Base-by-base conservation (phyloP, 2,797 vertebrate genomes). In the Rhynchotus rufescens region DNA sequence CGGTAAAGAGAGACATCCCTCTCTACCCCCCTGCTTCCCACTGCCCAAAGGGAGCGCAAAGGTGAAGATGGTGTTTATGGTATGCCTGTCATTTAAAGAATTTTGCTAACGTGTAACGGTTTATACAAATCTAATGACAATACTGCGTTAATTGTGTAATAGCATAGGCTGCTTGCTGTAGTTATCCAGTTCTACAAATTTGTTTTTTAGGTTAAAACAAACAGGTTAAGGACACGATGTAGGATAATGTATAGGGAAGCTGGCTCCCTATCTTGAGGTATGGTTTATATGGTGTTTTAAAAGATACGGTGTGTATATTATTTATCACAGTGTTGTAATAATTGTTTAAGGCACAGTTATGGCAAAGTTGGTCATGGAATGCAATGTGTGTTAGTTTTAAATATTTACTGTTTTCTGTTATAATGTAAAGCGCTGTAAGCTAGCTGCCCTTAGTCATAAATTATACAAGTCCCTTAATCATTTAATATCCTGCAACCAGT, bases 211-310 rank as follows among this genome's bases (percentile, higher is more conserved):
- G 84, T 65, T 65, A 80, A 34, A 36, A 95, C 92, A 95, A 94
- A 61, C 78, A 92, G 95, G 88, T 95, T 96, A 92, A 91, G 96
- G 95, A 97, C 89, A 81, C 80, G 54, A 97, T 97, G 98, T 97
- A 97, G 96, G 97, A 89, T 94, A 97, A 98, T 94, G 97, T 94
- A 94, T 98, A 98, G 98, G 99, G 99, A 99, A 99, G 99, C 99
- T 99, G 99, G 99, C 99, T 99, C 99, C 99, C 99, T 99, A 97
- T 96, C 96, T 88, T 97, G 96, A 96, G 94, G 94, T 96, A 94
- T 57, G 90, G 90, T 93, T 95, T 93, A 83, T 85, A 90, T 97
- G 97, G 95, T 98, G 97, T 98, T 98, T 97, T 98, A 98, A 98
- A 98, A 98, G 97, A 97, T 97, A 78, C 36, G 96, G 97, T 98